phyloP scores from a whole-genome alignment of 2,888 invertebrate genomes.

The Acholoe squamosa region DNA sequence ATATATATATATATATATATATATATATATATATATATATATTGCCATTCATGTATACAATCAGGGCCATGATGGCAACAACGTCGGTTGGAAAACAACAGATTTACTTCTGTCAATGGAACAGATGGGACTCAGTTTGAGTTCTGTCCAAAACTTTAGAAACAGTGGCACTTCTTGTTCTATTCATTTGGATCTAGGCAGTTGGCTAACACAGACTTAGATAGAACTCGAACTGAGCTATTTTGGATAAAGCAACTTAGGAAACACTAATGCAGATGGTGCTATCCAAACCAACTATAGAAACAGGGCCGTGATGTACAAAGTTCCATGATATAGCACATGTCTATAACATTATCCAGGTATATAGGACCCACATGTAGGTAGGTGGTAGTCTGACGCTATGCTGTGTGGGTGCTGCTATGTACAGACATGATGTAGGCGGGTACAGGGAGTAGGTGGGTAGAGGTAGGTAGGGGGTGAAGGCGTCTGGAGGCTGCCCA shows the following conservation, averaged over 20 bases:
- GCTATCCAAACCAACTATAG: no score
- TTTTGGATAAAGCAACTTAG: no score
- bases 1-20: background rate
- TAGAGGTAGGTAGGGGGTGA: no score
- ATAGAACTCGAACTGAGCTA: no score
- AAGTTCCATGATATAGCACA: background rate
- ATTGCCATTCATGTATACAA: background rate
- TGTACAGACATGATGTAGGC: background rate
- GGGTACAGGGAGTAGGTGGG: background rate
- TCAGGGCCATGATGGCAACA: background rate
- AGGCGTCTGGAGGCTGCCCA: no score
- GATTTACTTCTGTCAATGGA: no score
- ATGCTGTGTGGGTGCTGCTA: background rate
- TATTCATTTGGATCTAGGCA: no score
- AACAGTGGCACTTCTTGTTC: no score
- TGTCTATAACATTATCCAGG: background rate
- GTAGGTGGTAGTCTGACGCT: background rate
- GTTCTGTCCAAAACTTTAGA: no score
- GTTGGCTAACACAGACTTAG: no score
- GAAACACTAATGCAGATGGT: no score
- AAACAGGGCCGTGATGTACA: background rate
- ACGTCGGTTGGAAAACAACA: background rate
- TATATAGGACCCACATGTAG: background rate
- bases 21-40: background rate
- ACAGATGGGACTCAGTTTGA: no score